Evolutionary conservation across 2,888 invertebrate species (phyloP).

Genomic region (Tanytarsus gracilentus): DNA sequence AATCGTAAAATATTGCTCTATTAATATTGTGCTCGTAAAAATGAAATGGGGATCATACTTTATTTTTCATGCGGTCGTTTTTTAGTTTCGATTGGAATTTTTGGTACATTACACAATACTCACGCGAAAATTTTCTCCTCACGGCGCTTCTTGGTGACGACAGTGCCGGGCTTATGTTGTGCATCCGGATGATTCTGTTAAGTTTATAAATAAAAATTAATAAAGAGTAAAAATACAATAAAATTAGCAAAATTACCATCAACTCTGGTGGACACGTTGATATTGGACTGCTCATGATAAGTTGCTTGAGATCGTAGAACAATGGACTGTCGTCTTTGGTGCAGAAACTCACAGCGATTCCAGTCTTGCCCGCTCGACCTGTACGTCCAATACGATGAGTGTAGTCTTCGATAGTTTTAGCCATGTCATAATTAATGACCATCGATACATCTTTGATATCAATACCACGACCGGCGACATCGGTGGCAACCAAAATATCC

Average conservation of each 20-base stretch:
- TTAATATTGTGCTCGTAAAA: neutral
- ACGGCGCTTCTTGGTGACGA: slow-evolving; percentile 84
- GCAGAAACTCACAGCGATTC: slow-evolving; percentile 90
- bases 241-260: no score
- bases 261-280: slow-evolving; percentile 94
- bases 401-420: slow-evolving; percentile 95
- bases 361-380: slow-evolving; percentile 96
- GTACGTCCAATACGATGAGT: slow-evolving; percentile 94
- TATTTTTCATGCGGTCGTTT: neutral
- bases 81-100: neutral
- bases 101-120: slow-evolving; percentile 31
- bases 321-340: slow-evolving; percentile 93
- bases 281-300: slow-evolving; percentile 77
- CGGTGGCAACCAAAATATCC: slow-evolving; percentile 97
- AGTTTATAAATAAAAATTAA: no score
- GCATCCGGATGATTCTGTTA: slow-evolving; percentile 99
- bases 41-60: neutral
- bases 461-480: slow-evolving; percentile 99
- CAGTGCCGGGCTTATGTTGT: slow-evolving; percentile 92
- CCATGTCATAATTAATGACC: slow-evolving; percentile 99
- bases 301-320: slow-evolving; percentile 96
- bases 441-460: slow-evolving; percentile 99
- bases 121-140: slow-evolving; percentile 94
- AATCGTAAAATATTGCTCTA: slow-evolving; percentile 2
- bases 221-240: no score